These are phyloP conservation scores for Lutjanus argentimaculatus DNA, from an alignment of 2,797 vertebrate genomes.

Conservation along the genomic window DNA sequence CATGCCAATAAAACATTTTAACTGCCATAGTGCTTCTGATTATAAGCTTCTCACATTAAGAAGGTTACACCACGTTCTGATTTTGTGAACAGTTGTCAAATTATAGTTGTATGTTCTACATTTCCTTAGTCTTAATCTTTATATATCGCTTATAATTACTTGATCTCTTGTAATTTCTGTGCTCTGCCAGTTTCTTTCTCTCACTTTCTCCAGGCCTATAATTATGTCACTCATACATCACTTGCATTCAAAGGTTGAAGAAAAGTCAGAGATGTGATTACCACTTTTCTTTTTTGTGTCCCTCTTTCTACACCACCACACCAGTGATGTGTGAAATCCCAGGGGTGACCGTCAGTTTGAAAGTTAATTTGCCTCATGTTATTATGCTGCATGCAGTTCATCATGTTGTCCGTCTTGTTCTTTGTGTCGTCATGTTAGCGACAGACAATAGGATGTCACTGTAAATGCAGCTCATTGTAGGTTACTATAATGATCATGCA, in stretches of 20 bases:
- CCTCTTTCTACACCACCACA: slow-evolving; percentile 1
- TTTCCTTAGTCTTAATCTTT: slow-evolving; percentile 8
- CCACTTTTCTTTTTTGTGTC: not conserved
- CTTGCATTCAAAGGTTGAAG: slow-evolving; percentile 17
- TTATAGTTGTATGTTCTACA: not conserved
- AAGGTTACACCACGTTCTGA: not conserved
- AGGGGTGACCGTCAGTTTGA: not conserved
- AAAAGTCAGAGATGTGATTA: slow-evolving; percentile 15
- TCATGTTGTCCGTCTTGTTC: not conserved
- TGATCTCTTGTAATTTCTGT: slow-evolving; percentile 12
- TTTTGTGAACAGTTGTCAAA: slow-evolving; percentile 1
- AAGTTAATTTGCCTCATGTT: slow-evolving; percentile 12
- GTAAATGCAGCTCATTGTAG: not conserved
- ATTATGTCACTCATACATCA: slow-evolving; percentile 9
- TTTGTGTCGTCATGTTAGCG: not conserved
- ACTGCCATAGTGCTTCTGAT: not conserved
- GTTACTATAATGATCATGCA: not conserved
- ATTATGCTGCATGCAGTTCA: not conserved
- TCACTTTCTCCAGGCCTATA: not conserved
- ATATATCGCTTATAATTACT: slow-evolving; percentile 3
- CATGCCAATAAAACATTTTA: not conserved
- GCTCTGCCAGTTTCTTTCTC: slow-evolving; percentile 2
- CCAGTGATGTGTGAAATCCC: slow-evolving; percentile 1
- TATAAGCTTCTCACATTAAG: not conserved
- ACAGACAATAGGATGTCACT: not conserved